These are phyloP conservation scores for Cephalopachus bancanus DNA, from an alignment of 2,797 vertebrate genomes.

Conservation along the genomic window DNA sequence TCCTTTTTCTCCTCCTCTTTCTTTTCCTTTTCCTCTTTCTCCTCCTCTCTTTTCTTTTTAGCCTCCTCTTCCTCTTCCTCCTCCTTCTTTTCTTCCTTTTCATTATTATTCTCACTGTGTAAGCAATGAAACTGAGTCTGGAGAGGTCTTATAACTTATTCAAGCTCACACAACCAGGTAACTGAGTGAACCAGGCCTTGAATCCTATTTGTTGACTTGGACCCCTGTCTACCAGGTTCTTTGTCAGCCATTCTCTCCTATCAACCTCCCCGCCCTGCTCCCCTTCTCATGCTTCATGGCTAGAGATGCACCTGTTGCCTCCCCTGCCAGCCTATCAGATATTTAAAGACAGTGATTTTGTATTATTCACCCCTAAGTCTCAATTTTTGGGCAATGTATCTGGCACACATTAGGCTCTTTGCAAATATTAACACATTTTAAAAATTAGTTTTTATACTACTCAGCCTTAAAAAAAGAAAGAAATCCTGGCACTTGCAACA, in stretches of 20 bases:
- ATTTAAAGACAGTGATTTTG: not conserved
- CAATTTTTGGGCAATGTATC: not conserved
- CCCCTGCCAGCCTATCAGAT: not conserved
- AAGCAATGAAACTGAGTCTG: not conserved
- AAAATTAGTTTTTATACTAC: not conserved
- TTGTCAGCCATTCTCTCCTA: rapidly evolving
- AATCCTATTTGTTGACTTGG: not conserved
- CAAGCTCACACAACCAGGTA: not conserved
- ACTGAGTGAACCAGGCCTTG: not conserved
- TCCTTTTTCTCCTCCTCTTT: not conserved
- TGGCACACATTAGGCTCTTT: not conserved
- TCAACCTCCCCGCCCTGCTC: rapidly evolving
- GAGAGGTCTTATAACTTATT: not conserved
- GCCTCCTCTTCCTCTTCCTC: not conserved
- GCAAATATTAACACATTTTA: not conserved
- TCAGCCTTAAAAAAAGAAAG: not conserved
- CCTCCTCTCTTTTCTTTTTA: not conserved
- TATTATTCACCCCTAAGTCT: not conserved
- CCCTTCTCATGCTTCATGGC: not conserved
- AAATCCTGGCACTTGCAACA: not conserved
- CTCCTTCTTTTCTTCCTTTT: no score
- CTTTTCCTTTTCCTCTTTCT: no score
- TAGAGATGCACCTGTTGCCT: not conserved
- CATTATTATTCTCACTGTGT: not conserved
- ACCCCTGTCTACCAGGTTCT: not conserved